Evolutionary conservation across 2,113 vertebrate genomes (phyloP), one percentile per base, ranked within the genome.

Genomic region (Sebastes fasciatus): DNA sequence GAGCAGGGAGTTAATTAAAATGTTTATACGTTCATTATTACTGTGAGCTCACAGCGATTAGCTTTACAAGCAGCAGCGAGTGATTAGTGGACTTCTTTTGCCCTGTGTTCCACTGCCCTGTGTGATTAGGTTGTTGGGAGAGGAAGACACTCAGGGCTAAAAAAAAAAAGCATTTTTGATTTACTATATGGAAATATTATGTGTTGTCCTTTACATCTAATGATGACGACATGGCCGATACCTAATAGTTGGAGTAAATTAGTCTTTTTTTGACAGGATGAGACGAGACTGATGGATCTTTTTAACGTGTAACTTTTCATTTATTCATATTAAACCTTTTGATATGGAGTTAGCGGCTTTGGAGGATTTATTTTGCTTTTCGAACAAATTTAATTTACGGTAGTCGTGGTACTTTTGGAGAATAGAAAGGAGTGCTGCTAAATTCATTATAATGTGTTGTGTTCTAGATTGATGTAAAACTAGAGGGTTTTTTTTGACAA

Each of bases 11-110:
- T 58, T 19, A 10, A 52, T 64, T 16, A 52, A 52, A n/a, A 43
- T 42, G 58, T 51, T 63, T 46, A n/a, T 64, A 12, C 42, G 61
- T 48, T 48, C 58, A 62, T 74, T 46, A 66, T 54, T 42, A 54
- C 9, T 40, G 67, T n/a, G 5, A 2, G 67, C 49, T 70, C 49
- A 6, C 57, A 66, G 26, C 19, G 42, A 17, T 16, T 21, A 76
- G 46, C 72, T 58, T 62, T 49, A 45, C 26, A 7, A 76, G 48
- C 12, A 9, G 17, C 61, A 43, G 40, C 2, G 16, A 64, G 62
- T 19, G 61, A 40, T 42, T n/a, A 7, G 72, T 51, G 43, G 23
- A 10, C 13, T 10, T 23, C 5, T 42, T 17, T 26, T 54, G 48
- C 49, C 73, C 73, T 64, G 42, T 4, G 62, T 43, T 45, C n/a